Evolutionary conservation across 2,797 vertebrate species (phyloP), one percentile per base, ranked within the genome.

Genomic region (Neostethus bicornis): DNA sequence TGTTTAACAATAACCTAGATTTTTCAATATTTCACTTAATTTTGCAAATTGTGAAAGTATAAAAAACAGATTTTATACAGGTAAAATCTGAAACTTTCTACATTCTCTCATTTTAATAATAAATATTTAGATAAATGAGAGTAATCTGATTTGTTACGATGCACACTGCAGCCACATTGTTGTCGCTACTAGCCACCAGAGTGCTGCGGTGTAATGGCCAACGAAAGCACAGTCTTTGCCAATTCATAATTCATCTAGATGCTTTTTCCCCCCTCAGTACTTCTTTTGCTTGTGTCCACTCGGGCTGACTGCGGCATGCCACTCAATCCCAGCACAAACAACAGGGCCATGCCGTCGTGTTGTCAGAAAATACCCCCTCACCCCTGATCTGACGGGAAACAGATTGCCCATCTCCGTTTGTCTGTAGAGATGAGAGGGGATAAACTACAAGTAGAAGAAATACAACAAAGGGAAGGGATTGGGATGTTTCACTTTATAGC

Each of bases 181-280:
- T 51, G 38, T 75, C 60, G 46, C 44, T 49, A 43, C 38, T 20
- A 47, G 39, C 63, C 48, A 56, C 55, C 48, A 64, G 43, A 45
- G 11, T 25, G 45, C 67, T 58, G 73, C 38, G 4, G 51, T 39
- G 43, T 44, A 61, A 62, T 62, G 51, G 61, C 58, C 49, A 69
- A 67, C 76, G 37, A 73, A 75, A 78, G 73, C 53, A 59, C 68
- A 78, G 66, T 17, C 70, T 51, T 70, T 69, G 64, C 77, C 66
- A 70, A 90, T 90, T 83, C 73, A 87, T 86, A 82, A 89, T 89
- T 83, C 81, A 89, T 85, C 64, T 62, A 55, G 64, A 63, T 67
- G 62, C 51, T 64, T 80, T 23, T 1, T 17, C 65, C 73, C 70
- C 1, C 65, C 77, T 73, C 73, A 68, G 62, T 83, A 61, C 85